Base-by-base conservation (phyloP, 2,888 invertebrate genomes). In the Nephrotoma appendiculata region DNA sequence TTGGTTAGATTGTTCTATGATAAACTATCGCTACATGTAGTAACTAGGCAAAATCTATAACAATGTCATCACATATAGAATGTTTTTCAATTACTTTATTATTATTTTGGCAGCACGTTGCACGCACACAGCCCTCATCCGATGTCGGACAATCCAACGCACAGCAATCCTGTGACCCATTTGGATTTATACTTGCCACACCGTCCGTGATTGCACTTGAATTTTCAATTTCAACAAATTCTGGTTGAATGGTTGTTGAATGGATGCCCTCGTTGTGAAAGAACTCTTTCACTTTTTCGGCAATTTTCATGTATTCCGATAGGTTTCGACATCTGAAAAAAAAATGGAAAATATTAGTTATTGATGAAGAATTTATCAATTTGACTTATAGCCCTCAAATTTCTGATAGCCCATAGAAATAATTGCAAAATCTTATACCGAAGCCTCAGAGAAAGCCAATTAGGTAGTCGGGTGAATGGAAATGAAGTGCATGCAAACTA, bases 231-330 rank as follows among this genome's bases (percentile, higher is more conserved):
- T 98, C 98, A 86, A 97, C 95, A 91, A 99, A 99, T 92, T 99
- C 99, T 0, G 99, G 99, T 91, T 99, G 99, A 90, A 99, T 99
- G 44, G 99, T 99, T 41, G 99, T 99, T 83, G 99, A 99, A 92
- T 99, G 99, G 89, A 99, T 99, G 86, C 99, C 99, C 92, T 98
- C 98, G 90, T 98, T 97, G 92, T 99, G 99, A 92, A 99, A 99
- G 93, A 99, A 97, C 90, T 97, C 96, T 91, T 99, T 99, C 7
- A 99, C 97, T 91, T 97, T 96, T 90, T 97, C 97, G 0, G 99
- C 98, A 88, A 99, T 97, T 90, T 96, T 96, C 98, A 99, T 98
- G 91, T 99, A 99, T 90, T 99, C 98, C 0, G 96, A 96, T 87
- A 98, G 92, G 92, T 98, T 98, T 89, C 97, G 95, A 93, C 98